Conservation (phyloP, 2,888 invertebrate genomes). For the Caenorhabditis doughertyi region DNA sequence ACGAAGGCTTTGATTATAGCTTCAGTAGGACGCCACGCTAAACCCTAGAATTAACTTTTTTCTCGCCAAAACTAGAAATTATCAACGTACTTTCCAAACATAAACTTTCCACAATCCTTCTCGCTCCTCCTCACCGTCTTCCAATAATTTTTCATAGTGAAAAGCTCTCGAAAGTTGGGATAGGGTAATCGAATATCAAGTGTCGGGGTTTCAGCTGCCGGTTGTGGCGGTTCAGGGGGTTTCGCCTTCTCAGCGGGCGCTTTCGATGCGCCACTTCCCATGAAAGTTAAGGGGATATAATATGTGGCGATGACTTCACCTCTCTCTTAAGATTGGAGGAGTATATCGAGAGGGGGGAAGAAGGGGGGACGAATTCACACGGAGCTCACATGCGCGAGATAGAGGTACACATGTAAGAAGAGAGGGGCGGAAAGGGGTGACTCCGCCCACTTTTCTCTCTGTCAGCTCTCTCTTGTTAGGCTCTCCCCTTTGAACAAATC, state of each 20-base stretch:
- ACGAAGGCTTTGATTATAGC: too few species aligned
- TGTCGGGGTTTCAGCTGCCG: slow-evolving; percentile 67
- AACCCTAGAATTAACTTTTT: too few species aligned
- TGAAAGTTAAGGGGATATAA: neutral
- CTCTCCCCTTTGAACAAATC: neutral
- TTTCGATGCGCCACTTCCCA: slow-evolving; percentile 69
- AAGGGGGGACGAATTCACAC: neutral
- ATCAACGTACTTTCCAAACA: slow-evolving; percentile 76
- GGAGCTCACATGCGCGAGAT: neutral
- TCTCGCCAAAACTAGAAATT: neutral
- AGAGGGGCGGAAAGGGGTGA: neutral
- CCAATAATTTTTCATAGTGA: slow-evolving; percentile 82
- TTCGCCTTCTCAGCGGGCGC: slow-evolving; percentile 50
- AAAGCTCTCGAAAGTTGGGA: slow-evolving; percentile 81
- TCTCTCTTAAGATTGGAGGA: neutral
- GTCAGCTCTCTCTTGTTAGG: neutral
- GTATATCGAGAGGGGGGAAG: neutral
- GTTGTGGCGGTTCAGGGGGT: slow-evolving; percentile 65
- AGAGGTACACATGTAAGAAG: neutral
- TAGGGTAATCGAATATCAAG: slow-evolving; percentile 79
- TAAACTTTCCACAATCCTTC: slow-evolving; percentile 75
- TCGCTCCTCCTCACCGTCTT: slow-evolving; percentile 81
- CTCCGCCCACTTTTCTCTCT: slow-evolving; percentile 22
- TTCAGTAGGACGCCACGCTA: too few species aligned
- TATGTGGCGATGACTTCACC: slow-evolving; percentile 8